Percentiles rank a stretch among this genome's conserved stretches.
Conservation (phyloP, 1,140 invertebrate genomes). For the Zaprionus africanus region DNA sequence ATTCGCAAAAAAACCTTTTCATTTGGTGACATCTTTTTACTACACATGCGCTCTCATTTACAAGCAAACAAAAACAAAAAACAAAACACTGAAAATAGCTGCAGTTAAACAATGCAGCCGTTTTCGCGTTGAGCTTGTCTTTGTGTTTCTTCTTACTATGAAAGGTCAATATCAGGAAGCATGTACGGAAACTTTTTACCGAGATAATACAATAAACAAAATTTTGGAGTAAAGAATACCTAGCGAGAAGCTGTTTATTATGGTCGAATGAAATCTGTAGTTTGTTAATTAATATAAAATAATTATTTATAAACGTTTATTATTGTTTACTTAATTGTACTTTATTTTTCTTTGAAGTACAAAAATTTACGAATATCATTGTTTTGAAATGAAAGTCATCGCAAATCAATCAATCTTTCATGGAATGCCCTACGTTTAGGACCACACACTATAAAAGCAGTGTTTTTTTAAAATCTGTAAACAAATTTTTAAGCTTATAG, state of each 20-base stretch:
- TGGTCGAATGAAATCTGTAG: conserved; percentile 76
- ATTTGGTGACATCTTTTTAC: too few relatives aligned
- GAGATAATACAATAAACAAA: conserved; percentile 17
- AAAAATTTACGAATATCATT: conserved; percentile 12
- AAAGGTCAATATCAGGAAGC: conserved; percentile 9
- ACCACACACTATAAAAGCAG: conserved; percentile 20
- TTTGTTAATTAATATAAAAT: conserved; percentile 69
- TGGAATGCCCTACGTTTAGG: conserved; percentile 43
- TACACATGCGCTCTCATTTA: conserved; percentile 29
- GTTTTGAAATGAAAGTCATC: conserved; percentile 4
- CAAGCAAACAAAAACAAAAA: background rate
- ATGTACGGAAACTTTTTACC: background rate
- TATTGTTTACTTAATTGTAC: conserved; percentile 55
- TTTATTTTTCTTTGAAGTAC: background rate
- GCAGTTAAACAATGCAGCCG: conserved; percentile 67
- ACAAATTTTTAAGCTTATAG: conserved; percentile 46
- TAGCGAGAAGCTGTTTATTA: conserved; percentile 35
- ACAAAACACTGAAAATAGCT: conserved; percentile 14
- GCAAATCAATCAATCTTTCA: conserved; percentile 9
- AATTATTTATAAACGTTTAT: conserved; percentile 68
- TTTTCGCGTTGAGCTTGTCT: conserved; percentile 67
- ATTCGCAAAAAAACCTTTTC: too few relatives aligned
- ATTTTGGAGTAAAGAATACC: conserved; percentile 30
- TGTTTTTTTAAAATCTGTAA: conserved; percentile 10
- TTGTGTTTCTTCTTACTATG: conserved; percentile 65